Conservation (phyloP, 2,797 vertebrate genomes). For the Picus viridis region DNA sequence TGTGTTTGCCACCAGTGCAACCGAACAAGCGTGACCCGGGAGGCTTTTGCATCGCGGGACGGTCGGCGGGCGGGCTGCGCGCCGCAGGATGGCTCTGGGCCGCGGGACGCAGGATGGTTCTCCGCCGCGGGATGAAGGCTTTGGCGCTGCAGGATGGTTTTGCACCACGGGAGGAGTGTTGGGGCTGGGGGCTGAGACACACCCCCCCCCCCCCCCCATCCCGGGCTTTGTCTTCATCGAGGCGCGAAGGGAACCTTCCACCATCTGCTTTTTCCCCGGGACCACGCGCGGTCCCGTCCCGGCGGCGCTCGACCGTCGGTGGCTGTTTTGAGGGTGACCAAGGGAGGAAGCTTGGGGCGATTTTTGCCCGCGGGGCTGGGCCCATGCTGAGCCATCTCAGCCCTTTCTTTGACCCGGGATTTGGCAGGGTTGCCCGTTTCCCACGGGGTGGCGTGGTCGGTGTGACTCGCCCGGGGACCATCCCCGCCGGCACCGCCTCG, state of each 20-base stretch:
- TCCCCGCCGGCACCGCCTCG: no score
- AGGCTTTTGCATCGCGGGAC: fast-evolving
- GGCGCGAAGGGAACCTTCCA: fast-evolving
- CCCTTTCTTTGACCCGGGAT: fast-evolving
- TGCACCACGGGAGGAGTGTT: fast-evolving
- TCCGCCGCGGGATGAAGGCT: no score
- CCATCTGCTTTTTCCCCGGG: fast-evolving
- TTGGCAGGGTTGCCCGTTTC: not conserved
- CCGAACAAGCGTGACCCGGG: fast-evolving
- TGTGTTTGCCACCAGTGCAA: fast-evolving
- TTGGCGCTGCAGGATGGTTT: not conserved
- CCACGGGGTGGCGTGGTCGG: not conserved
- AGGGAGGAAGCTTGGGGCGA: not conserved
- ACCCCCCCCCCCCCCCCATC: no score
- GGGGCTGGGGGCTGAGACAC: not conserved
- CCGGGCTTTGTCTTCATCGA: no score
- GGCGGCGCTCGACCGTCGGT: fast-evolving
- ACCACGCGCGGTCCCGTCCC: fast-evolving
- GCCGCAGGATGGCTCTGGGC: no score
- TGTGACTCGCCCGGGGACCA: no score
- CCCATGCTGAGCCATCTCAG: fast-evolving
- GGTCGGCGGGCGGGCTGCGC: no score
- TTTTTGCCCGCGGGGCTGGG: not conserved
- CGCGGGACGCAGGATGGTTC: no score
- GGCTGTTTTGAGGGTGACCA: fast-evolving